These are phyloP conservation scores for Sphaeramia orbicularis DNA, from an alignment of 2,797 vertebrate genomes.

Conservation along the genomic window DNA sequence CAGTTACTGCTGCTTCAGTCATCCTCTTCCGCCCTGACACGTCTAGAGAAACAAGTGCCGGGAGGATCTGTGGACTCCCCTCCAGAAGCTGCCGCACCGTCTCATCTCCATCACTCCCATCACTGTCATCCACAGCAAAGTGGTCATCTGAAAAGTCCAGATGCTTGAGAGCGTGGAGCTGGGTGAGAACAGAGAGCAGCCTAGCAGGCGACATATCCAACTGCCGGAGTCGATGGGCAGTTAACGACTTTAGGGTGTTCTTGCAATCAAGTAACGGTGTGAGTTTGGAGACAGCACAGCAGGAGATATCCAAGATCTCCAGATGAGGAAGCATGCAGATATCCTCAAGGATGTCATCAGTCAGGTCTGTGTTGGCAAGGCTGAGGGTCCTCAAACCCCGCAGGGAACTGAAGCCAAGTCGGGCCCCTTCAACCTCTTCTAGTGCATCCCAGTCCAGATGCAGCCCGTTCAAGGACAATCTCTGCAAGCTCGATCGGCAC, in stretches of 20 bases:
- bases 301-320: slow-evolving; percentile 95
- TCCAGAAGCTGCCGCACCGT: slow-evolving; percentile 90
- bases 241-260: slow-evolving; percentile 89
- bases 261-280: slow-evolving; percentile 89
- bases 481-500: slow-evolving; percentile 91
- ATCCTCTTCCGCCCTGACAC: slow-evolving; percentile 92
- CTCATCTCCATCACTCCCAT: slow-evolving; percentile 62
- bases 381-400: slow-evolving; percentile 88
- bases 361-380: slow-evolving; percentile 92
- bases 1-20: slow-evolving; percentile 87
- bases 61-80: slow-evolving; percentile 87
- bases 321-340: slow-evolving; percentile 90
- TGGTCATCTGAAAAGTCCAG: slow-evolving; percentile 96
- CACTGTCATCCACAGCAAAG: slow-evolving; percentile 84
- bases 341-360: slow-evolving; percentile 90
- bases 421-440: slow-evolving; percentile 82
- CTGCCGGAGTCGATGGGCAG: slow-evolving; percentile 90
- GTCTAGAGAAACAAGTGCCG: slow-evolving; percentile 91
- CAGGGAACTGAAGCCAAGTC: slow-evolving; percentile 88
- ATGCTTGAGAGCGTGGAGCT: slow-evolving; percentile 86
- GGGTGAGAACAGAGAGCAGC: slow-evolving; percentile 87
- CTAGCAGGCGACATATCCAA: slow-evolving; percentile 91
- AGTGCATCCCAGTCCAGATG: slow-evolving; percentile 83
- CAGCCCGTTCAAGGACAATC: slow-evolving; percentile 90
- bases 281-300: slow-evolving; percentile 91